Conservation (phyloP, 2,113 vertebrate genomes). For the Rhombomys opimus region DNA sequence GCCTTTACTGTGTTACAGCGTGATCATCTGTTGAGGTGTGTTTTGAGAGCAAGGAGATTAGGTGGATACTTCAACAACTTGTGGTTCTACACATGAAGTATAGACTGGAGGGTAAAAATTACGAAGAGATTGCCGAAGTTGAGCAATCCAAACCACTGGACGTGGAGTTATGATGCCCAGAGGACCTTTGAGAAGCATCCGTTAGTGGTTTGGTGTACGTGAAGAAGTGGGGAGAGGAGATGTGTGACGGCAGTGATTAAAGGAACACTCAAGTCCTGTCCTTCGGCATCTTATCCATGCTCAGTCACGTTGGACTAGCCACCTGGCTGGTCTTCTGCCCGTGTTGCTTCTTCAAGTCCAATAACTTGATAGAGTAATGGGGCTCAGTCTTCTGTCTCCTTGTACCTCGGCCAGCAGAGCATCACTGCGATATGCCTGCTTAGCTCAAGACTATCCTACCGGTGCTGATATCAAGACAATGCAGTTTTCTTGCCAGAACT, state of each 20-base stretch:
- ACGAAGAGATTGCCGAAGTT: constrained; percentile 97
- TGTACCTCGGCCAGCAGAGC: constrained; percentile 80
- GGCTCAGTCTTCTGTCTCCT: constrained; percentile 76
- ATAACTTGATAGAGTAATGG: constrained; percentile 96
- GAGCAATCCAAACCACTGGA: constrained; percentile 97
- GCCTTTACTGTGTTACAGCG: constrained; percentile 98
- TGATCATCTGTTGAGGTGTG: constrained; percentile 98
- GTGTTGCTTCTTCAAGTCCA: constrained; percentile 98
- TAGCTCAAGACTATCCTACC: constrained; percentile 61
- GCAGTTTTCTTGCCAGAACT: constrained; percentile 80
- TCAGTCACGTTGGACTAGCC: constrained; percentile 96
- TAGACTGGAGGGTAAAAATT: constrained; percentile 98
- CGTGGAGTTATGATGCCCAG: constrained; percentile 94
- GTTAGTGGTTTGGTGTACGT: constrained; percentile 98
- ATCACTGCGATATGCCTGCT: constrained; percentile 72
- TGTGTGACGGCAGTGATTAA: constrained; percentile 96
- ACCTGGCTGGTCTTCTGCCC: constrained; percentile 99
- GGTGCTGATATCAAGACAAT: constrained; percentile 58
- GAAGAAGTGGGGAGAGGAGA: constrained; percentile 99
- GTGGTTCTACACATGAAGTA: constrained; percentile 98
- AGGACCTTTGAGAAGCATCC: constrained; percentile 97
- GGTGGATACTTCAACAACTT: constrained; percentile 95
- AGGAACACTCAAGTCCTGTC: constrained; percentile 97
- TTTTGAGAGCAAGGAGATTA: constrained; percentile 97
- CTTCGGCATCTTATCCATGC: constrained; percentile 99